These are phyloP conservation scores for Peromyscus leucopus DNA, from an alignment of 2,113 vertebrate genomes.

Conservation along the genomic window DNA sequence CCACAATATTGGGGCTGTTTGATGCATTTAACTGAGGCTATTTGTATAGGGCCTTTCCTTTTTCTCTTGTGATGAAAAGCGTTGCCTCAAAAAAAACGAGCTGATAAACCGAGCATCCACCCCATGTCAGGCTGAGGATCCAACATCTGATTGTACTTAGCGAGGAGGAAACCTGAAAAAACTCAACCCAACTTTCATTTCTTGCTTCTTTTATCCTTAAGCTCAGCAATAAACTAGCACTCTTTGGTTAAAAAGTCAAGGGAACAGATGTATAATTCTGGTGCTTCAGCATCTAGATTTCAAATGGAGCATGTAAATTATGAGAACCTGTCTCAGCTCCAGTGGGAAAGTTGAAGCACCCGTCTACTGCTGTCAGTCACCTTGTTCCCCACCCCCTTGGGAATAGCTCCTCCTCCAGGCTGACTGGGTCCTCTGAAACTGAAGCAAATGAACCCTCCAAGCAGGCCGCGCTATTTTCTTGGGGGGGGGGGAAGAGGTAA, in stretches of 20 bases:
- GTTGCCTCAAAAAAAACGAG: constrained; percentile 74
- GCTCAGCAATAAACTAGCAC: constrained; percentile 93
- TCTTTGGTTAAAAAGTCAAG: constrained; percentile 92
- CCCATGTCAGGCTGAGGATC: constrained; percentile 26
- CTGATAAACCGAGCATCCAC: constrained; percentile 61
- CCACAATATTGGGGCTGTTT: constrained; percentile 46
- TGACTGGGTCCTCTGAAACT: background rate
- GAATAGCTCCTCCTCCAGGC: background rate
- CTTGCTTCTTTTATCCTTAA: constrained; percentile 91
- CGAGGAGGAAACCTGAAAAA: constrained; percentile 83
- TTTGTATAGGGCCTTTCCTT: constrained; percentile 60
- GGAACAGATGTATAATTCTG: constrained; percentile 87
- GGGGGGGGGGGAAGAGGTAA: background rate
- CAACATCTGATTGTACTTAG: constrained; percentile 92
- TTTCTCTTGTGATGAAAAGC: constrained; percentile 74
- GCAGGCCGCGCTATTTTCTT: background rate
- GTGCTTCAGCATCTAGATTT: constrained; percentile 83
- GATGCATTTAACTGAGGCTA: constrained; percentile 68
- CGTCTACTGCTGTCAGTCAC: constrained; percentile 4
- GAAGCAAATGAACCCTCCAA: background rate
- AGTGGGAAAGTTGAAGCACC: background rate
- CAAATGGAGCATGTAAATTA: constrained; percentile 78
- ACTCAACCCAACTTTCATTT: constrained; percentile 87
- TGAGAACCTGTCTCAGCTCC: constrained; percentile 30
- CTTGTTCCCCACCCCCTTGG: constrained; percentile 3